Evolutionary conservation across 2,888 invertebrate genomes (phyloP), one percentile per base, ranked within the genome.

Genomic region (Drosophila lutescens): DNA sequence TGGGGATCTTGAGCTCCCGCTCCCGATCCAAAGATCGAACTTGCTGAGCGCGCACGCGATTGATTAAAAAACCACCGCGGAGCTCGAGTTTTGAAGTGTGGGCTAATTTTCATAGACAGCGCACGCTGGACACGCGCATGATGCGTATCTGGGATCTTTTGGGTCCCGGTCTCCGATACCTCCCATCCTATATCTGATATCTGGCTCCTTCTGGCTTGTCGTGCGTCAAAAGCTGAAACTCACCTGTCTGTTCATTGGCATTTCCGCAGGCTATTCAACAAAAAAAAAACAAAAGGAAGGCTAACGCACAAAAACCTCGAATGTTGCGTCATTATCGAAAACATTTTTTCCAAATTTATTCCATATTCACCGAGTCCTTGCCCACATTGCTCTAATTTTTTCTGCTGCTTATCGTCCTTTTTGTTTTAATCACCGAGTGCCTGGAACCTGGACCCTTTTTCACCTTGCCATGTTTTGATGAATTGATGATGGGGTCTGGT

Each of bases 401-500:
- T 84, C 76, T 74, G 76, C 79, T 88, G 78, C 70, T 72, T 80
- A 88, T 80, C 87, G 75, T 74, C 75, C 74, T 77, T 80, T 77
- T 75, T 74, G 75, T 79, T 80, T 85, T 80, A 79, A 77, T 81
- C 76, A 77, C 61, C 63, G 66, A 43, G 65, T 36, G 38, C 54
- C 54, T 40, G 51, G 23, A 67, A 66, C 51, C 50, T 20, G 40
- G 36, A 61, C 71, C 59, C 58, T 44, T 51, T 57, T 69, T 58
- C 70, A 20, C 51, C 60, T 38, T 47, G 40, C 17, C 69, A 76
- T 83, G 59, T 88, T 89, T 86, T 90, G 89, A 90, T 90, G 89
- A 89, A 90, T 91, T 89, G 90, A 88, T 90, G 91, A 89, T 88
- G 89, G 90, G 90, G 83, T 84, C 85, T 88, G 79, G 17, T 50